Percentiles rank a stretch among this genome's conserved stretches.
Evolutionary conservation across 2,797 vertebrate species (phyloP).

Genomic region (Paratrypauchen microcephalus): DNA sequence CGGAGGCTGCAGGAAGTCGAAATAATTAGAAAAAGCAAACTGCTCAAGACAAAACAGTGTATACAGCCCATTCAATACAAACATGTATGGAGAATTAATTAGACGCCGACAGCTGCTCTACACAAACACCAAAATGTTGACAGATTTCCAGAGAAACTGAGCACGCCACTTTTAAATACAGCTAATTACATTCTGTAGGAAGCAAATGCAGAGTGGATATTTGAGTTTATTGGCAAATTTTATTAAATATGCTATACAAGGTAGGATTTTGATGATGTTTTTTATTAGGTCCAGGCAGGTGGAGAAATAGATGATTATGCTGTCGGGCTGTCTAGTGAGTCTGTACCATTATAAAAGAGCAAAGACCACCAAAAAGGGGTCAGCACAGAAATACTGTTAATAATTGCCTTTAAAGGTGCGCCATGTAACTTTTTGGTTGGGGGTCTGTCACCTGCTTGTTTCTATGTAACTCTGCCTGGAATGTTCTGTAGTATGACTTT

Average conservation of each 20-base stretch:
- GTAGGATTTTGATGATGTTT: not conserved
- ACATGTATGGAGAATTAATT: constrained; percentile 64
- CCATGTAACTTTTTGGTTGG: too few relatives aligned
- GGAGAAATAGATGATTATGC: not conserved
- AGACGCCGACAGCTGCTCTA: constrained; percentile 62
- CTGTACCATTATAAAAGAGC: not conserved
- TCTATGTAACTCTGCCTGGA: too few relatives aligned
- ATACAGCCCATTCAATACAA: constrained; percentile 62
- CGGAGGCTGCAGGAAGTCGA: constrained; percentile 44
- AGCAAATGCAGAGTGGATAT: constrained; percentile 43
- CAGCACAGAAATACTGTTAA: too few relatives aligned
- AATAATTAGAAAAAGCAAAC: constrained; percentile 69
- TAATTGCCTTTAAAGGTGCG: too few relatives aligned
- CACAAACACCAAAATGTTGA: constrained; percentile 55
- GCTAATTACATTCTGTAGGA: constrained; percentile 62
- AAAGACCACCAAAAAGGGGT: too few relatives aligned
- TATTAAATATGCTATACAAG: constrained; percentile 13
- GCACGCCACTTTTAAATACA: constrained; percentile 53
- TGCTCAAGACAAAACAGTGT: constrained; percentile 55
- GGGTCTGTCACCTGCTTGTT: too few relatives aligned
- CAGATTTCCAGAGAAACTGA: constrained; percentile 64
- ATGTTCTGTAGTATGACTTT: too few relatives aligned
- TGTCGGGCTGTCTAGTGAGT: not conserved
- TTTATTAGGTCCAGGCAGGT: not conserved
- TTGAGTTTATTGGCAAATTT: constrained; percentile 21